Evolutionary conservation across 2,797 vertebrate genomes (phyloP).

Genomic region (Threskiornis aethiopicus): DNA sequence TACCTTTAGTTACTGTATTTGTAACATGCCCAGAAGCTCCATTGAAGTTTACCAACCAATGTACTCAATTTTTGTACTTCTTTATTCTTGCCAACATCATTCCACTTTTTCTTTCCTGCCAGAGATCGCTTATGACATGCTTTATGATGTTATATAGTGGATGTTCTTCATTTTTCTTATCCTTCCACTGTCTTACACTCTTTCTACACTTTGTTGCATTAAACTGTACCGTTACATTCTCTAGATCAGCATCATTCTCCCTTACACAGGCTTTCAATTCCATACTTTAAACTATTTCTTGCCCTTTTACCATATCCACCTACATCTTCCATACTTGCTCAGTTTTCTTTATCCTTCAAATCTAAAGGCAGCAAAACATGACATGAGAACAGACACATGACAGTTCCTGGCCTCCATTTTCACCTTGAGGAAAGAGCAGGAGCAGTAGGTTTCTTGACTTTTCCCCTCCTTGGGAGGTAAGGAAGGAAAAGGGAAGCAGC

Average conservation of each 20-base stretch:
- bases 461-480: background rate
- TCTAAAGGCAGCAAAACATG: background rate
- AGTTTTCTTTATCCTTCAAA: background rate
- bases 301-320: conserved; percentile 9
- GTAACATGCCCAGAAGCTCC: background rate
- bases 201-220: background rate
- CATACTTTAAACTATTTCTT: background rate
- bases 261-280: background rate
- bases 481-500: background rate
- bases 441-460: background rate
- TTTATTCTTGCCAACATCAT: background rate
- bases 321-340: background rate
- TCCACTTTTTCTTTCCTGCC: background rate
- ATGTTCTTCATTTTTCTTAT: background rate
- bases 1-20: background rate
- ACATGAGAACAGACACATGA: background rate
- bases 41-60: background rate
- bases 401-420: background rate
- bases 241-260: background rate
- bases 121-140: background rate
- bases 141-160: background rate
- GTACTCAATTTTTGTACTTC: background rate
- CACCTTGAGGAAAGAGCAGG: background rate
- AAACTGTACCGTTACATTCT: background rate
- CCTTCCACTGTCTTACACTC: background rate